Base-by-base conservation (phyloP, 2,113 vertebrate genomes). In the Heterotilapia buettikoferi region DNA sequence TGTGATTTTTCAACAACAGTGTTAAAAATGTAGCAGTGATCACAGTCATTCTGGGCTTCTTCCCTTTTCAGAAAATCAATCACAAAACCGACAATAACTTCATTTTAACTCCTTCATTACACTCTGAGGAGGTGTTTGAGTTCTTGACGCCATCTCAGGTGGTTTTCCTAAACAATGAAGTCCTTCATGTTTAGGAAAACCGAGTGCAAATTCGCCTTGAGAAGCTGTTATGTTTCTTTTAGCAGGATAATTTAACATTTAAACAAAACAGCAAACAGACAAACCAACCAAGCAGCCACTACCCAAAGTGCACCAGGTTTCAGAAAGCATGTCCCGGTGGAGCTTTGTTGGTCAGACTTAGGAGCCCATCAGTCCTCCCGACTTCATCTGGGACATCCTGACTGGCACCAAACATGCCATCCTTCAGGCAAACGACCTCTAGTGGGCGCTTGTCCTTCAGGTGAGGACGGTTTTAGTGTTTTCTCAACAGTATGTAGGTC, bases 401-500 rank as follows among this genome's bases (percentile, higher is more conserved):
- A 68, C 21, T 1, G 1, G 18, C n/a, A 26, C 16, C 5, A 14
- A 84, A 52, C 29, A 47, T 6, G 16, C 1, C 7, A 13, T 83
- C 68, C 9, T 7, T 26, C 54, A 59, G 36, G 26, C 5, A 33
- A 36, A 24, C 7, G 2, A 50, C 31, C 53, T 45, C 6, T 8
- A 14, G 59, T 9, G 36, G 36, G 9, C 2, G 5, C 43, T 9
- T 45, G 3, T 83, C 12, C 31, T 24, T 6, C 6, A 16, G 11
- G 45, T 16, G 16, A 4, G 36, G 0, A 1, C 6, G 33, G 6
- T 40, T 52, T 96, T 90, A 96, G 92, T 92, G 95, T 92, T 95
- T 96, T 86, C 95, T 95, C 88, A 84, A 83, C 1, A 96, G 90
- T 57, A 96, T 94, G 83, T 96, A 96, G 12, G 93, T 94, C 68